Percentiles rank a stretch among this genome's conserved stretches.
Evolutionary conservation across 2,797 vertebrate species (phyloP).

Genomic region (Platalea minor): DNA sequence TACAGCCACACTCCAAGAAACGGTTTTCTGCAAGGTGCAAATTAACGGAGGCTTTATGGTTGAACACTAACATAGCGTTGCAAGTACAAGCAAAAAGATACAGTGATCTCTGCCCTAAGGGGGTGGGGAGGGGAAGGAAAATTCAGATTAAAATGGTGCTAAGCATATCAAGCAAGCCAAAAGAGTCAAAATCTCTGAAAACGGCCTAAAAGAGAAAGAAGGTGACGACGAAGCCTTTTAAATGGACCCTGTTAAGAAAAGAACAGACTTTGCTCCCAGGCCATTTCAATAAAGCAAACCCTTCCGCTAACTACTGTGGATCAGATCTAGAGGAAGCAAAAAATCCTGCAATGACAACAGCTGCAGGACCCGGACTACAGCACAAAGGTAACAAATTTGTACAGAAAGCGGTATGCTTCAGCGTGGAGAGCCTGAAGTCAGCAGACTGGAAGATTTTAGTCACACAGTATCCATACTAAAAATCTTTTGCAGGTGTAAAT

Average conservation of each 20-base stretch:
- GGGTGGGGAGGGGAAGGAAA: background rate
- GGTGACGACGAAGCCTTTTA: background rate
- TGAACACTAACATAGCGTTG: background rate
- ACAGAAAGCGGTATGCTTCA: fast-evolving
- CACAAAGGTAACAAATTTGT: fast-evolving
- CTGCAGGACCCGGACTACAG: background rate
- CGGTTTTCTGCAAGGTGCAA: background rate
- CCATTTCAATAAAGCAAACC: background rate
- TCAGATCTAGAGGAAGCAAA: background rate
- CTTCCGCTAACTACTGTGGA: background rate
- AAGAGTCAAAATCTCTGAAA: background rate
- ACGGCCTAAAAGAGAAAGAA: background rate
- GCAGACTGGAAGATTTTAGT: background rate
- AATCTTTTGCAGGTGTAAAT: background rate
- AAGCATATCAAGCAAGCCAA: background rate
- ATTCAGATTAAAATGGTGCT: background rate
- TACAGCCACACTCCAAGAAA: background rate
- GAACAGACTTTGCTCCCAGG: background rate
- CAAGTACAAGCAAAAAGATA: background rate
- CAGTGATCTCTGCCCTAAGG: background rate
- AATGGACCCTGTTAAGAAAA: background rate
- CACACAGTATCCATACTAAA: fast-evolving
- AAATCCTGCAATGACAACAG: background rate
- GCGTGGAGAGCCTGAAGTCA: fast-evolving
- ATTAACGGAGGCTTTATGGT: background rate